Conservation (phyloP, 2,888 invertebrate species). For the Boloria selene region DNA sequence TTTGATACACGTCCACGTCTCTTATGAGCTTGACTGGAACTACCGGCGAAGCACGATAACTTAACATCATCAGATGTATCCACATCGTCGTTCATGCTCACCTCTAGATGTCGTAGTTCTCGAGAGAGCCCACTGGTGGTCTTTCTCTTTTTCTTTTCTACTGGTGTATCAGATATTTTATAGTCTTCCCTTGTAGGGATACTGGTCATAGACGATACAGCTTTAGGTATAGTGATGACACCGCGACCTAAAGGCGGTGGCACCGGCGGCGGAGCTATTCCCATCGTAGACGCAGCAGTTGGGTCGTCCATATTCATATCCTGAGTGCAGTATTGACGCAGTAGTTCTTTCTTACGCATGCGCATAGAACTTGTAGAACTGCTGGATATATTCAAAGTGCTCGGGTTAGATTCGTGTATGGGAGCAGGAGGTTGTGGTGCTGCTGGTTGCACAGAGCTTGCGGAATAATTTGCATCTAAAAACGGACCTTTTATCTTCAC, state of each 20-base stretch:
- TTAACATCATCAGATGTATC: constrained; percentile 69
- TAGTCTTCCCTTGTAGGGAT: constrained; percentile 94
- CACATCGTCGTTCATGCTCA: constrained; percentile 80
- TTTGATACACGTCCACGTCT: constrained; percentile 60
- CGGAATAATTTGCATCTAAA: constrained; percentile 88
- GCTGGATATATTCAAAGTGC: constrained; percentile 65
- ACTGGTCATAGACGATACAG: constrained; percentile 93
- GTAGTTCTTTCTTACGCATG: constrained; percentile 94
- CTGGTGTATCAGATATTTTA: constrained; percentile 84
- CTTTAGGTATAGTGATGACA: constrained; percentile 92
- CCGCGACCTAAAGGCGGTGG: constrained; percentile 85
- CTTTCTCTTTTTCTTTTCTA: constrained; percentile 87
- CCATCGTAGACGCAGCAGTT: constrained; percentile 74
- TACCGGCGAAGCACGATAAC: constrained; percentile 53
- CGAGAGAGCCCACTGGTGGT: constrained; percentile 78
- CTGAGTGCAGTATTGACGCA: constrained; percentile 91
- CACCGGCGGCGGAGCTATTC: constrained; percentile 79
- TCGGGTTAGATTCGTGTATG: constrained; percentile 61
- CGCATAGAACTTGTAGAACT: constrained; percentile 77
- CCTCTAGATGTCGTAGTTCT: constrained; percentile 85
- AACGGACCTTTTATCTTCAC: constrained; percentile 95
- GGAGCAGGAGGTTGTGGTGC: constrained; percentile 79
- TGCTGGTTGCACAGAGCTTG: constrained; percentile 82
- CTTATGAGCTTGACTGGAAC: constrained; percentile 54
- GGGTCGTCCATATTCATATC: constrained; percentile 93